phyloP scores from a whole-genome alignment of 2,797 vertebrate genomes.

The Platyrinchus mystaceus region DNA sequence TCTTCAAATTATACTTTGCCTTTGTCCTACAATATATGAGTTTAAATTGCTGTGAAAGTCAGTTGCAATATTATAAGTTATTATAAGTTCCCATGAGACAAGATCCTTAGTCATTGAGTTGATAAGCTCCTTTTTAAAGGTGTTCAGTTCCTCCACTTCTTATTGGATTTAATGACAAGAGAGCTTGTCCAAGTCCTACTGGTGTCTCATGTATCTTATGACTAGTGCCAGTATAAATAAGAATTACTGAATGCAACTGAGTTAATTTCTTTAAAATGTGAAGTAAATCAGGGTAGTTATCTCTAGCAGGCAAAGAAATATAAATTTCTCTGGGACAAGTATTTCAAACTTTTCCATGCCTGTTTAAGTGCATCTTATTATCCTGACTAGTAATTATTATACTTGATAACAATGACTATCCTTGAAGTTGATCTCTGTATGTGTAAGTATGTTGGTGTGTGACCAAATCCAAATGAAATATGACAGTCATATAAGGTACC shows the following conservation, averaged over 20 bases:
- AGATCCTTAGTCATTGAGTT: not conserved
- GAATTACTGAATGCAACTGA: not conserved
- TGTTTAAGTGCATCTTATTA: not conserved
- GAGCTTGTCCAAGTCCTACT: not conserved
- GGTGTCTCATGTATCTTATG: not conserved
- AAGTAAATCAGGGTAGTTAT: not conserved
- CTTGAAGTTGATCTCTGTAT: not conserved
- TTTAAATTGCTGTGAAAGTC: not conserved
- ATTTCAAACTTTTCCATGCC: not conserved
- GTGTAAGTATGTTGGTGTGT: accelerated
- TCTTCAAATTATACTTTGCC: not conserved
- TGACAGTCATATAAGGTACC: not conserved
- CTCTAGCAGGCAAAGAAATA: not conserved
- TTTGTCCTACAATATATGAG: not conserved
- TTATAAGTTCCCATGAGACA: not conserved
- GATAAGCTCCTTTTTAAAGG: not conserved
- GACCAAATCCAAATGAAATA: not conserved
- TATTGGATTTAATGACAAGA: not conserved
- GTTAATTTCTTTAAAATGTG: not conserved
- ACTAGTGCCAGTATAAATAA: not conserved
- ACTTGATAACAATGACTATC: not conserved
- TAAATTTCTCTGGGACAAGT: not conserved
- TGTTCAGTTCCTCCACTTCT: accelerated
- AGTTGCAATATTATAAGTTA: not conserved
- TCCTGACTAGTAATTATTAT: not conserved